Percentiles rank a stretch among this genome's conserved stretches.
phyloP scores from a whole-genome alignment of 2,888 invertebrate genomes.

The Meta bourneti region DNA sequence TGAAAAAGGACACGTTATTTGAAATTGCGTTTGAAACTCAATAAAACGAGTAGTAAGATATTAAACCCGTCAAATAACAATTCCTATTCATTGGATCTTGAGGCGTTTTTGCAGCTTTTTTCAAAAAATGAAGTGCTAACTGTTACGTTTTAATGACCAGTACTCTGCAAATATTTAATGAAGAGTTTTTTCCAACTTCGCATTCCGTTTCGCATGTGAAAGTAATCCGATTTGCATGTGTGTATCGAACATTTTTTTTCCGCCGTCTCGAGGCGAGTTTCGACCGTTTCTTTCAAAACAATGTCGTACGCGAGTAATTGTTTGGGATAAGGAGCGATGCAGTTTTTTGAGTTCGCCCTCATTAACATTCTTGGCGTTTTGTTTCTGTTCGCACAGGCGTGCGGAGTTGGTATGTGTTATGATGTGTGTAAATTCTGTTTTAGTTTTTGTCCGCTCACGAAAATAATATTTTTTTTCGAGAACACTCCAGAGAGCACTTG shows the following conservation, averaged over 20 bases:
- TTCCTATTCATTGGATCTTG: neutral
- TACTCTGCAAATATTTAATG: constrained; percentile 48
- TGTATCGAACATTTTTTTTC: neutral
- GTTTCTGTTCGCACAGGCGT: neutral
- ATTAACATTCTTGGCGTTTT: neutral
- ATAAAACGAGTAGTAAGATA: neutral
- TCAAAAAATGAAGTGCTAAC: constrained; percentile 16
- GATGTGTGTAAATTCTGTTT: neutral
- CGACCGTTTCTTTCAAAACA: neutral
- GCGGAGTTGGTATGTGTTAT: neutral
- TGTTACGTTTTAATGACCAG: constrained; percentile 39
- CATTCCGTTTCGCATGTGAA: neutral
- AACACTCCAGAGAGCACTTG: neutral
- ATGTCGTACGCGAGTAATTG: neutral
- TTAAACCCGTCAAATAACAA: neutral
- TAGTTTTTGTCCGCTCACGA: neutral
- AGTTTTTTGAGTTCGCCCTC: neutral
- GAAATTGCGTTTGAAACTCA: neutral
- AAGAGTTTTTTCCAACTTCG: neutral
- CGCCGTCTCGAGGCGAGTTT: neutral
- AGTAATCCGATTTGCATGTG: constrained; percentile 1
- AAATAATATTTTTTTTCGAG: neutral
- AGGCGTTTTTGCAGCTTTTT: neutral
- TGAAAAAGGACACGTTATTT: neutral
- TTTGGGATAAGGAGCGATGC: neutral